phyloP scores from a whole-genome alignment of 2,888 invertebrate genomes.

The Hydropsyche betteni region DNA sequence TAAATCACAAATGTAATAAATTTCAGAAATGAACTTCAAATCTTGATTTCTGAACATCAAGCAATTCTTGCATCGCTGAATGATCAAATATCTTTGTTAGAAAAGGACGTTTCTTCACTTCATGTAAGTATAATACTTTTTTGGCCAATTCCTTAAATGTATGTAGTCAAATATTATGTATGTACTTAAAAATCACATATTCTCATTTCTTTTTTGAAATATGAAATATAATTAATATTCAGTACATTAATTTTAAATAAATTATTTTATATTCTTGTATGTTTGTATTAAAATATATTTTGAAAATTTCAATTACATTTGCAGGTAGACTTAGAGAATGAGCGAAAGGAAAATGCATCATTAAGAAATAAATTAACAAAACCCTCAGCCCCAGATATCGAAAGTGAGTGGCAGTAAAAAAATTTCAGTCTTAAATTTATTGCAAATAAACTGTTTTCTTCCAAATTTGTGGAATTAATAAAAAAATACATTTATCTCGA shows the following conservation, averaged over 20 bases:
- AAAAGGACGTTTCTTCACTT: constrained; percentile 63
- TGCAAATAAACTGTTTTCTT: too few species aligned
- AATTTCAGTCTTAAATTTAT: not conserved
- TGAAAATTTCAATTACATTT: constrained; percentile 26
- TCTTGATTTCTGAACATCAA: constrained; percentile 65
- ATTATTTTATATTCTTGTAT: not conserved
- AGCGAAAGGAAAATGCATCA: constrained; percentile 39
- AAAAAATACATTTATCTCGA: too few species aligned
- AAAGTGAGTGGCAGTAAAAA: constrained; percentile 61
- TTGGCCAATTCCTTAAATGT: not conserved
- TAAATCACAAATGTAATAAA: not conserved
- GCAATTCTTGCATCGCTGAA: constrained; percentile 63
- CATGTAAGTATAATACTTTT: constrained; percentile 38
- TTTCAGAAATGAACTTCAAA: constrained; percentile 64
- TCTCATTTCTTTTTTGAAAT: too few species aligned
- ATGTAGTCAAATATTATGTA: too few species aligned
- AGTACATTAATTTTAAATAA: too few species aligned
- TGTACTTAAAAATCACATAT: too few species aligned
- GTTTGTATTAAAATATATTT: constrained; percentile 13
- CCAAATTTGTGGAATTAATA: too few species aligned
- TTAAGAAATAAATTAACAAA: constrained; percentile 31
- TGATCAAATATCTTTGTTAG: constrained; percentile 62
- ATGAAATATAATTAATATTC: too few species aligned
- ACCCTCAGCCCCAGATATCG: constrained; percentile 61
- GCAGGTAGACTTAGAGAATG: constrained; percentile 44